Evolutionary conservation across 2,113 vertebrate species (phyloP), one percentile per base, ranked within the genome.

Genomic region (Brachionichthys hirsutus): DNA sequence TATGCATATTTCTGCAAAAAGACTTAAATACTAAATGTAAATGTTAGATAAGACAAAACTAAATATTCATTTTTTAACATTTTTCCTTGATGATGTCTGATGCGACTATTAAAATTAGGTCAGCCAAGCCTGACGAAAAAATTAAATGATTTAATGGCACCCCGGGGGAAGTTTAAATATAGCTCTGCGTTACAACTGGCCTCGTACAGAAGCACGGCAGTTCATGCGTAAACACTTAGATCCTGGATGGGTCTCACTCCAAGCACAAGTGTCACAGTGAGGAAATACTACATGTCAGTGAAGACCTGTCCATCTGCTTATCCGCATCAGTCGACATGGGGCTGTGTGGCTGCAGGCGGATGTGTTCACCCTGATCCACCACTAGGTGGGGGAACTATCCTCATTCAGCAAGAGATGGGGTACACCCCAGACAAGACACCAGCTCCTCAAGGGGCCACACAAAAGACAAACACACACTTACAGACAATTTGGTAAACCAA

Each of bases 131-230:
- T 89, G 86, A 90, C 72, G 77, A 89, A 90, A 84, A 91, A 91
- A 87, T 86, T 80, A 86, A 80, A 84, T 85, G 88, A 91, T 89
- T 90, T 90, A 90, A 90, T 88, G 87, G 85, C 84, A 83, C 90
- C 87, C 77, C 65, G 60, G 88, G 89, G 91, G 75, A 75, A 60
- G 84, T 88, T 87, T 87, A 91, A 89, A 91, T 90, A 91, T 90
- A 91, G 89, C 86, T 59, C 76, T 62, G 83, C 72, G 65, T 80
- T 84, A 75, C 64, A 73, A 73, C 74, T 79, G 65, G 80, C 72
- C 67, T 85, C 67, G 62, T 56, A 83, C 58, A 24, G 84, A 68
- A 85, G 78, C 77, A 59, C 77, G 66, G 69, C 85, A 78, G 65
- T 83, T 86, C 69, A 80, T 76, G 83, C 80, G 81, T 69, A 80